These are phyloP conservation scores for Melanotaenia nigrans DNA, from an alignment of 2,797 vertebrate species.

Conservation along the genomic window DNA sequence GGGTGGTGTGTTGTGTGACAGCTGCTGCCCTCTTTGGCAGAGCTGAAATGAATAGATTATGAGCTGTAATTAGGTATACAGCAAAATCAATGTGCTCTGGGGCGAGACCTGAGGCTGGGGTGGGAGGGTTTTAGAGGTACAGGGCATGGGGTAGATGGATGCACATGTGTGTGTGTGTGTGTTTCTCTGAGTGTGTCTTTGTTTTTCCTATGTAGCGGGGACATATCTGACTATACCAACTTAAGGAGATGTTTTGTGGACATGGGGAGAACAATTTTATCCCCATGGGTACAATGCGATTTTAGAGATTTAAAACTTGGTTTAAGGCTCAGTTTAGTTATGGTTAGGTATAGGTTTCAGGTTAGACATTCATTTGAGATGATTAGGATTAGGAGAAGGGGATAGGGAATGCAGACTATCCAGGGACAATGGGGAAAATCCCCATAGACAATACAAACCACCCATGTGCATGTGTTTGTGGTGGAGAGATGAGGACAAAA, in stretches of 20 bases:
- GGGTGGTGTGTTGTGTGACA: conserved; percentile 93
- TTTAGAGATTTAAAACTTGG: background rate
- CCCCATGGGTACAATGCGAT: background rate
- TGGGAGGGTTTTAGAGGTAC: conserved; percentile 81
- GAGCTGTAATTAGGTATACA: conserved; percentile 99
- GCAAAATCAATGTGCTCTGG: conserved; percentile 99
- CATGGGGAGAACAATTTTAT: background rate
- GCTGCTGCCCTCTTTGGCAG: conserved; percentile 95
- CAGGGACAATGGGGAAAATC: background rate
- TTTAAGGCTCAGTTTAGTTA: too few relatives aligned
- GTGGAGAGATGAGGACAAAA: conserved; percentile 28
- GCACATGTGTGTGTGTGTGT: conserved; percentile 68
- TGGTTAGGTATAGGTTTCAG: background rate
- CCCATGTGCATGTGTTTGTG: conserved; percentile 54
- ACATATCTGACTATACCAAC: background rate
- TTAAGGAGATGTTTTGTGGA: too few relatives aligned
- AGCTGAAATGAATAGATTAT: conserved; percentile 99
- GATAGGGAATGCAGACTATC: too few relatives aligned
- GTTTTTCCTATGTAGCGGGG: background rate
- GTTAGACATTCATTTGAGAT: background rate
- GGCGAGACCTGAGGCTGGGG: conserved; percentile 92
- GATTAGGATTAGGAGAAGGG: too few relatives aligned
- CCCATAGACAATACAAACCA: background rate
- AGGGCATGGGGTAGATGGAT: conserved; percentile 81
- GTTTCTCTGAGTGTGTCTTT: conserved; percentile 74